phyloP scores from a whole-genome alignment of 35 echinoderm and acorn worm species.

The Holothuria glaberrima region DNA sequence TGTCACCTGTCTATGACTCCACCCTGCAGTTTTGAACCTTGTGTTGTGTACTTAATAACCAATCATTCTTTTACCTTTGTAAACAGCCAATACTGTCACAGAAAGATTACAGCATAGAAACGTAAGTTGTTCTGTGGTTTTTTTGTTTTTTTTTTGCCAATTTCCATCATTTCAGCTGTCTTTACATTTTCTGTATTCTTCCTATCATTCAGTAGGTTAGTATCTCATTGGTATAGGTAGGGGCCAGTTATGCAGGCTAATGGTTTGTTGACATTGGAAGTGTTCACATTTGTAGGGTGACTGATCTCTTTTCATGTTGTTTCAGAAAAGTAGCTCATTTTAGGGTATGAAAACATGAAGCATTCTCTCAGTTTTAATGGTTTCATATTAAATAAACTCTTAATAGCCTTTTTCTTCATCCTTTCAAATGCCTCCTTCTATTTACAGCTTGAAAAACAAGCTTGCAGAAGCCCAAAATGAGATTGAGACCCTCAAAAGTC shows the following conservation, averaged over 20 bases:
- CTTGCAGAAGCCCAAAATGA: slow-evolving; percentile 68
- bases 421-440: neutral
- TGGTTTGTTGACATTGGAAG: no score
- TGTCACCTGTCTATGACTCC: no score
- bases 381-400: no score
- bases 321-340: no score
- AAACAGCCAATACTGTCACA: slow-evolving; percentile 44
- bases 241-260: no score
- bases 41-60: neutral
- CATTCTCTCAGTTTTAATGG: no score
- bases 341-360: no score
- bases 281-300: no score
- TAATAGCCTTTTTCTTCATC: no score
- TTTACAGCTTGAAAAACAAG: slow-evolving; percentile 68
- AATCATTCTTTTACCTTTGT: neutral
- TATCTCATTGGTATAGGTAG: no score
- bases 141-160: neutral
- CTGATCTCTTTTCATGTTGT: no score
- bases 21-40: neutral
- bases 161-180: neutral
- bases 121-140: neutral
- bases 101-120: slow-evolving; percentile 10
- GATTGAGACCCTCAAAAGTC: slow-evolving; percentile 49
- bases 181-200: neutral
- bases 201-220: neutral